Conservation (phyloP, 2,113 vertebrate genomes). For the Camelus dromedarius region DNA sequence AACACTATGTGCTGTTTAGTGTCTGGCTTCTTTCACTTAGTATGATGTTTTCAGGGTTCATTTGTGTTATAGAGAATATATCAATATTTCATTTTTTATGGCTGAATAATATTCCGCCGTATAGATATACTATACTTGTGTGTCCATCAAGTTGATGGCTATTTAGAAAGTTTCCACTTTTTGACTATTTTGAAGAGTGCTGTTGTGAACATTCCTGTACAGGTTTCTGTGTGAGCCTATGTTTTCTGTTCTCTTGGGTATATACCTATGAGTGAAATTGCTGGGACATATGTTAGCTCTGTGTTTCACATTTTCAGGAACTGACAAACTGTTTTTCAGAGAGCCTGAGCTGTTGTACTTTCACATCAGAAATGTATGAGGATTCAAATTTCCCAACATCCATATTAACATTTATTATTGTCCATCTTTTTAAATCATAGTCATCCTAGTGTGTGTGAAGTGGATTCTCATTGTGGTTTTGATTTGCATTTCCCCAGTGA, state of each 20-base stretch:
- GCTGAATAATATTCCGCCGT: background rate
- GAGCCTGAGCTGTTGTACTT: background rate
- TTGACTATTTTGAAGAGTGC: background rate
- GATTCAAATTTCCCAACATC: background rate
- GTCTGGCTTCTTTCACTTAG: background rate
- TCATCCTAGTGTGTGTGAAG: background rate
- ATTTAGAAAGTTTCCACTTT: no score
- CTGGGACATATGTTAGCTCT: background rate
- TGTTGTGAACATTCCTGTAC: background rate
- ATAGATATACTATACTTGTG: background rate
- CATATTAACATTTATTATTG: background rate
- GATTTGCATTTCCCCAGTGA: background rate
- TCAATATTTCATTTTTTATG: background rate
- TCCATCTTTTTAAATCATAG: background rate
- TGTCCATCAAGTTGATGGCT: background rate
- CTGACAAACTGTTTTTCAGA: background rate
- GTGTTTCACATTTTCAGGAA: conserved; percentile 6
- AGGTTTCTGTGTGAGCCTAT: background rate
- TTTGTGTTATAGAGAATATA: background rate
- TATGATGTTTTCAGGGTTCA: background rate
- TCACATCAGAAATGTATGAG: background rate
- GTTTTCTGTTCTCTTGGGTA: background rate
- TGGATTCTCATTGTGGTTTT: background rate
- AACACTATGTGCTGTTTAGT: background rate
- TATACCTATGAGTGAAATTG: background rate